A percentile compares a stretch with the other conserved stretches of the same genome.
Conservation (phyloP, 2,888 invertebrate genomes). For the Hyposoter dolosus region DNA sequence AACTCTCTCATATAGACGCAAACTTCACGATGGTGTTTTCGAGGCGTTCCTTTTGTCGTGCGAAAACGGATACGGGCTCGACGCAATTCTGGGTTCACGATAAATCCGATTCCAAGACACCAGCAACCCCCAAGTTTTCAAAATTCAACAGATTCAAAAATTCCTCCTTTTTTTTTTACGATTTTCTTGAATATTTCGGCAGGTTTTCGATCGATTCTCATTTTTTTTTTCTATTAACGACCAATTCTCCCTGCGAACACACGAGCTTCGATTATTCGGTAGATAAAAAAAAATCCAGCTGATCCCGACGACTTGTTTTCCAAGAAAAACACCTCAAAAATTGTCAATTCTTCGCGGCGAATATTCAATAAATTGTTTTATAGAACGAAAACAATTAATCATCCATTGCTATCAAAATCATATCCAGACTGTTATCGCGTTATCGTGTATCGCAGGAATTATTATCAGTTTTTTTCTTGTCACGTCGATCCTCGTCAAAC, state of each 20-base stretch:
- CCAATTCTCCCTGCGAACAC: not conserved
- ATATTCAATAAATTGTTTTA: not conserved
- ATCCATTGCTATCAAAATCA: not conserved
- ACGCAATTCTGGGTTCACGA: not conserved
- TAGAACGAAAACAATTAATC: slow-evolving; percentile 14
- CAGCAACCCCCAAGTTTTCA: not conserved
- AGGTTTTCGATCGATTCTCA: not conserved
- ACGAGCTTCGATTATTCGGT: not conserved
- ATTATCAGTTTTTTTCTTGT: slow-evolving; percentile 16
- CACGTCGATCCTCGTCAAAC: not conserved
- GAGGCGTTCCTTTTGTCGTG: slow-evolving; percentile 21
- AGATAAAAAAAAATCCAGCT: not conserved
- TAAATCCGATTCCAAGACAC: not conserved
- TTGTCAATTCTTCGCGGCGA: not conserved
- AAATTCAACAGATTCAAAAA: not conserved
- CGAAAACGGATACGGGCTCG: not conserved
- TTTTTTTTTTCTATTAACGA: not conserved
- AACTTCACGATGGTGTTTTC: not conserved
- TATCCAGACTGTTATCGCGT: slow-evolving; percentile 6
- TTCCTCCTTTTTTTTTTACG: not conserved
- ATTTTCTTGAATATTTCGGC: not conserved
- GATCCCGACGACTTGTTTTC: not conserved
- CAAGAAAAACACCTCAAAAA: not conserved
- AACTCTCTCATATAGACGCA: not conserved
- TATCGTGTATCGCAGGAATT: slow-evolving; percentile 27